phyloP scores from a whole-genome alignment of 2,888 invertebrate genomes.

The Leucophora obtusa region DNA sequence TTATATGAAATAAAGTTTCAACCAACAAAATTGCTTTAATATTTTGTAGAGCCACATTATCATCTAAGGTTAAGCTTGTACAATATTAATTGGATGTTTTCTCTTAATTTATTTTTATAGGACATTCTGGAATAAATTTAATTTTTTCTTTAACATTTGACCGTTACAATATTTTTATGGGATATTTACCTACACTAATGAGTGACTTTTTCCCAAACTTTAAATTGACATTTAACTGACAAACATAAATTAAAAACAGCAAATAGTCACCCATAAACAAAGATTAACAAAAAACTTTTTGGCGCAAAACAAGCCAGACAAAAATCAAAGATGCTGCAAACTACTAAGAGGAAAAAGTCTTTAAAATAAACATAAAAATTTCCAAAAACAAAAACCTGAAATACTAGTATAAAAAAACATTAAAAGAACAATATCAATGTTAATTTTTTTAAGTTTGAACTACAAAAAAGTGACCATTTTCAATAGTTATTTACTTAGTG shows the following conservation, averaged over 20 bases:
- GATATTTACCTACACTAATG: conserved; percentile 35
- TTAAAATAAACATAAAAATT: neutral
- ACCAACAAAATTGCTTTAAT: too few relatives aligned
- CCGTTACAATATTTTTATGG: conserved; percentile 35
- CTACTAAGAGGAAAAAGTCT: neutral
- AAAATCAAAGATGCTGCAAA: conserved; percentile 20
- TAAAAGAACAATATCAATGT: neutral
- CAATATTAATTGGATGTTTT: neutral
- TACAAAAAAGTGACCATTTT: conserved; percentile 30
- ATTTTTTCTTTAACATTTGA: conserved; percentile 35
- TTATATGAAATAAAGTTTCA: too few relatives aligned
- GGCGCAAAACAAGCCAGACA: conserved; percentile 18
- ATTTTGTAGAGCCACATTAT: too few relatives aligned
- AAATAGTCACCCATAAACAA: neutral
- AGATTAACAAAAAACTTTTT: neutral
- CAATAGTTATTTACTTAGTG: neutral
- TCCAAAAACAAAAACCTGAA: conserved; percentile 14
- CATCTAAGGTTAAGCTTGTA: too few relatives aligned
- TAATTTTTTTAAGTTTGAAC: neutral
- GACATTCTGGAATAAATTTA: neutral
- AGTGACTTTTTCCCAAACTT: neutral
- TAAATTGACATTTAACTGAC: conserved; percentile 30
- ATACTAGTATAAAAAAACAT: neutral
- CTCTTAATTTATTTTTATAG: neutral
- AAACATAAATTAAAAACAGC: conserved; percentile 28